Evolutionary conservation across 1,140 invertebrate genomes (phyloP), one percentile per base, ranked within the genome.

Genomic region (Drosophila simulans): DNA sequence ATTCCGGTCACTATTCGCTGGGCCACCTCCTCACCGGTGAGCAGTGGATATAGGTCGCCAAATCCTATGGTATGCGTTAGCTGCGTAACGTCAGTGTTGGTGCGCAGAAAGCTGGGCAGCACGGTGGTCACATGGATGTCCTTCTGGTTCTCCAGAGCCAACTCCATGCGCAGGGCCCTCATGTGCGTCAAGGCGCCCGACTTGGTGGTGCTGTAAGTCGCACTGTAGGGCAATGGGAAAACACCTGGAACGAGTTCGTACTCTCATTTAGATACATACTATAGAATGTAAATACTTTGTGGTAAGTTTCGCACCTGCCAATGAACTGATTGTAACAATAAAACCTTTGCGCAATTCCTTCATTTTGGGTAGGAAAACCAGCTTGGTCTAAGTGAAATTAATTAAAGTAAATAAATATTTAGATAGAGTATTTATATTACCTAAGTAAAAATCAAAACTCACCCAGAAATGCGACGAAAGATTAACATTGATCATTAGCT

Each of bases 321-420:
- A 93, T 40, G 96, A 97, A 0, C 97, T 95, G 22, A 98, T 95
- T 2, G 95, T 97, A 0, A 98, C 96, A 37, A 98, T 94, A 69
- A 98, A 97, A 0, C 97, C 97, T 46, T 94, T 93, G 82, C 97
- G 95, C 34, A 94, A 93, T 59, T 96, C 93, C 93, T 98, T 97
- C 98, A 98, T 98, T 20, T 94, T 93, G 13, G 96, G 96, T 45
- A 98, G 89, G 92, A 95, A 95, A 0, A 94, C 92, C 74, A 94
- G 93, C 0, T 94, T 94, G 11, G 93, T 95, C 95, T 95, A 66
- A 83, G 3, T 2, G 5, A 51, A 12, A 42, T 1, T 5, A 12
- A 45, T 3, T 11, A 17, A 43, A 10, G 2, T 5, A 7, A 40
- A 15, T n/a, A 40, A 15, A 7, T 13, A n/a, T 27, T 17, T 17